Percentiles rank a stretch among this genome's conserved stretches.
Conservation (phyloP, 1,140 invertebrate genomes). For the Cydia fagiglandana region DNA sequence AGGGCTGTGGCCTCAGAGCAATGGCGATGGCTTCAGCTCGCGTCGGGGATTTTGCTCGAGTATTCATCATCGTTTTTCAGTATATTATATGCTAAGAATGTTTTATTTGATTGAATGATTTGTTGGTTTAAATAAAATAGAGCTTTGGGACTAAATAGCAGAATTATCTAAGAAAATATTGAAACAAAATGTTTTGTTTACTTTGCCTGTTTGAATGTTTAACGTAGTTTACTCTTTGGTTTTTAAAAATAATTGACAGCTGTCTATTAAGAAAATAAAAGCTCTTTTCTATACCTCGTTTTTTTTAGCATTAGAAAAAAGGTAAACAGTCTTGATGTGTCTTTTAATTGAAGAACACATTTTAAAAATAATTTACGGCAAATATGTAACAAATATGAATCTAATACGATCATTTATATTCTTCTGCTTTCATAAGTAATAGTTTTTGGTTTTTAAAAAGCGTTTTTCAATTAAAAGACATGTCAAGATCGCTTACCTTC, state of each 20-base stretch:
- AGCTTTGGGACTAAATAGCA: neutral
- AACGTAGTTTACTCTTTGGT: too few relatives aligned
- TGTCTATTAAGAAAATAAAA: neutral
- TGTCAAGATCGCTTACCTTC: too few relatives aligned
- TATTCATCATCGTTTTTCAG: constrained; percentile 43
- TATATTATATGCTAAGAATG: neutral
- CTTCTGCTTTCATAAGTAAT: too few relatives aligned
- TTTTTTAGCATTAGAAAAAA: too few relatives aligned
- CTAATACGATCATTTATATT: too few relatives aligned
- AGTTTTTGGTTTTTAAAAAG: too few relatives aligned
- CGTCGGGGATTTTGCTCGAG: constrained; percentile 62
- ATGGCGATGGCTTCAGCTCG: constrained; percentile 60
- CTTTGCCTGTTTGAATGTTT: neutral
- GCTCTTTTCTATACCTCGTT: too few relatives aligned
- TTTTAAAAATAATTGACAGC: constrained; percentile 27
- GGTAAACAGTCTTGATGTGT: too few relatives aligned
- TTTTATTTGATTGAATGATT: neutral
- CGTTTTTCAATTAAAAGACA: too few relatives aligned
- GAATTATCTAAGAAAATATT: neutral
- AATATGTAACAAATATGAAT: too few relatives aligned
- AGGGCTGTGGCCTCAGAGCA: constrained; percentile 51
- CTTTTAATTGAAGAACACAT: too few relatives aligned
- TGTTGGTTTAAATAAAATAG: neutral
- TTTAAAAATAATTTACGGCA: too few relatives aligned
- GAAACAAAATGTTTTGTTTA: constrained; percentile 20